These are phyloP conservation scores for Nylanderia fulva DNA, from an alignment of 1,140 invertebrate species.

Conservation along the genomic window DNA sequence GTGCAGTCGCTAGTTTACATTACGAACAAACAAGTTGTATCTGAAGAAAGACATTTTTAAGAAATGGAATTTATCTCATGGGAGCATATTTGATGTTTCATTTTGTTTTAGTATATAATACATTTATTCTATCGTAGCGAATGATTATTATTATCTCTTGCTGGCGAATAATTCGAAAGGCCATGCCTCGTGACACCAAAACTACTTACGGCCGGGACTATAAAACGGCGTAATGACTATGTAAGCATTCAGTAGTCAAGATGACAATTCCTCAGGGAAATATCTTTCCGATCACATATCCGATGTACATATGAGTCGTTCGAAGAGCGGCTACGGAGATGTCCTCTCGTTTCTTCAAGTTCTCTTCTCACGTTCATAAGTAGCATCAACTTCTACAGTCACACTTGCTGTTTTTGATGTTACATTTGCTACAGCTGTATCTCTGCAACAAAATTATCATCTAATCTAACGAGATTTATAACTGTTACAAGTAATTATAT, in stretches of 20 bases:
- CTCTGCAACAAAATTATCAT: not conserved
- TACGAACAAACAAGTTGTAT: not conserved
- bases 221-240: conserved; percentile 29
- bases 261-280: conserved; percentile 10
- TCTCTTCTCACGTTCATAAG: not conserved
- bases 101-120: not conserved
- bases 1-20: not conserved
- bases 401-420: not conserved
- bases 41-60: not conserved
- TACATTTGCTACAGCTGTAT: not conserved
- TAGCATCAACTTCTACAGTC: conserved; percentile 14
- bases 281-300: not conserved
- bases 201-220: conserved; percentile 34
- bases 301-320: not conserved
- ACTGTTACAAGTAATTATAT: not conserved
- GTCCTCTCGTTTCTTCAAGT: conserved; percentile 7
- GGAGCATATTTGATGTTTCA: not conserved
- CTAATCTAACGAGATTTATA: not conserved
- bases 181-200: conserved; percentile 44
- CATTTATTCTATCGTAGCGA: not conserved
- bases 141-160: conserved; percentile 26
- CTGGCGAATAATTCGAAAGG: conserved; percentile 39
- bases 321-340: not conserved
- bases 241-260: conserved; percentile 24
- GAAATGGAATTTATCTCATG: not conserved